phyloP scores from a whole-genome alignment of 1,140 invertebrate species.

The Lordiphosa collinella region DNA sequence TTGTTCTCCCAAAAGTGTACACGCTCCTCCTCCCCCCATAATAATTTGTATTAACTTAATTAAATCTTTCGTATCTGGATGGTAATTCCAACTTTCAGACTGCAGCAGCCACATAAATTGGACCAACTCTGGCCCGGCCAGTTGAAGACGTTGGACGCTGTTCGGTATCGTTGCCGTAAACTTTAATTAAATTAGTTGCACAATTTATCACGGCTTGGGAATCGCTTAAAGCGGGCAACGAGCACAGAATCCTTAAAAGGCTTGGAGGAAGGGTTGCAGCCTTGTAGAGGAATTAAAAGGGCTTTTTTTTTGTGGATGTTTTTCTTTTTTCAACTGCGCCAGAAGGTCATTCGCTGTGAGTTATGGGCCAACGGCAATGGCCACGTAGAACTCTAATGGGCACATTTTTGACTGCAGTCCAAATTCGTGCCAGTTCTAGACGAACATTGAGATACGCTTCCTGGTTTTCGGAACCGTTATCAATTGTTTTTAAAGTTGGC shows the following conservation, averaged over 20 bases:
- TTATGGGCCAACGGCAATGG: constrained; percentile 53
- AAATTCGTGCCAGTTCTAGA: background rate
- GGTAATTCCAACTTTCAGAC: too few relatives aligned
- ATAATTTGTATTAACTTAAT: constrained; percentile 12
- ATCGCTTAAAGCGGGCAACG: constrained; percentile 63
- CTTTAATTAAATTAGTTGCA: constrained; percentile 74
- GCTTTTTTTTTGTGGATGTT: constrained; percentile 8
- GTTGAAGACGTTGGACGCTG: constrained; percentile 3
- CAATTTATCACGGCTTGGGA: constrained; percentile 71
- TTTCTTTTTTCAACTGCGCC: constrained; percentile 33
- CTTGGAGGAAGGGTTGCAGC: too few relatives aligned
- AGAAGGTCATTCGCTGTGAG: constrained; percentile 71
- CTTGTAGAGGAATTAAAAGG: constrained; percentile 64
- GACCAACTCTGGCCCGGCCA: background rate
- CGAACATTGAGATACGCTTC: too few relatives aligned
- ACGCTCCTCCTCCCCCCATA: background rate
- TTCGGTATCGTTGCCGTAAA: constrained; percentile 45
- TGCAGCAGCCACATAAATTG: constrained; percentile 1
- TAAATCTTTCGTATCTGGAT: constrained; percentile 5
- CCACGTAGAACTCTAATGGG: constrained; percentile 57
- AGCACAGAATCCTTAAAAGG: constrained; percentile 43
- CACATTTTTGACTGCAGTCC: constrained; percentile 21
- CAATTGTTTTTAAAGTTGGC: too few relatives aligned
- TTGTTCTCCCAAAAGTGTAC: background rate
- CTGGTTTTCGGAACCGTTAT: too few relatives aligned